phyloP scores from a whole-genome alignment of 2,113 vertebrate species.

The Neopipo cinnamomea region DNA sequence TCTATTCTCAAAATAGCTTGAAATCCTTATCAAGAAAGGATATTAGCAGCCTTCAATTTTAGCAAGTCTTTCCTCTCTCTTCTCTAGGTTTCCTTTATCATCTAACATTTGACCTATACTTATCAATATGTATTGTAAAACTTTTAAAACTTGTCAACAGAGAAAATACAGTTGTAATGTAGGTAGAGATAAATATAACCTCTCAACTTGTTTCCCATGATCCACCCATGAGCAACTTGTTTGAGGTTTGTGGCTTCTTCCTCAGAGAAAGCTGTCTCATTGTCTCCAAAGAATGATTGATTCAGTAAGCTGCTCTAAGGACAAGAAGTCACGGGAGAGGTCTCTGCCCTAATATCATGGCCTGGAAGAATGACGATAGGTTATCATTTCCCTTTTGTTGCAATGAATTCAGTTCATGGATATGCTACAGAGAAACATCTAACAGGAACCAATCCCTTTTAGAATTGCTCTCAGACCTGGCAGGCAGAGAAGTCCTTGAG shows the following conservation, averaged over 20 bases:
- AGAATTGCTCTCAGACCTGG: conserved; percentile 23
- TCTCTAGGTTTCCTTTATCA: conserved; percentile 56
- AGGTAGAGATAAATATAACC: conserved; percentile 74
- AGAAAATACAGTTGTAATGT: conserved; percentile 54
- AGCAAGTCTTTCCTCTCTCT: conserved; percentile 41
- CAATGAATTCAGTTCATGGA: conserved; percentile 24
- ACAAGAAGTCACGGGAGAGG: conserved; percentile 28
- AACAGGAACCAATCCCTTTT: conserved; percentile 42
- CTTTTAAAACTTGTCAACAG: conserved; percentile 68
- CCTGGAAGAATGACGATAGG: conserved; percentile 41
- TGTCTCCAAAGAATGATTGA: conserved; percentile 52
- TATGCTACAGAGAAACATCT: conserved; percentile 7
- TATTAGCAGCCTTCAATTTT: conserved; percentile 48
- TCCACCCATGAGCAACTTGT: conserved; percentile 46
- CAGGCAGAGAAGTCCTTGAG: neutral
- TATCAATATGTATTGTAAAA: conserved; percentile 72
- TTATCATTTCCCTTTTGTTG: conserved; percentile 50
- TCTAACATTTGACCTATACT: conserved; percentile 67
- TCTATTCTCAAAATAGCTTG: conserved; percentile 3
- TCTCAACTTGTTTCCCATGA: conserved; percentile 66
- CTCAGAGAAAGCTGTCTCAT: conserved; percentile 46
- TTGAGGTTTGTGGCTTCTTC: conserved; percentile 52
- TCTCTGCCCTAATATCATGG: conserved; percentile 21
- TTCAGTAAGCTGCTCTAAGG: conserved; percentile 11
- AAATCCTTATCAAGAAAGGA: conserved; percentile 47